Conservation (phyloP, 2,888 invertebrate genomes). For the Drosophila pegasa region DNA sequence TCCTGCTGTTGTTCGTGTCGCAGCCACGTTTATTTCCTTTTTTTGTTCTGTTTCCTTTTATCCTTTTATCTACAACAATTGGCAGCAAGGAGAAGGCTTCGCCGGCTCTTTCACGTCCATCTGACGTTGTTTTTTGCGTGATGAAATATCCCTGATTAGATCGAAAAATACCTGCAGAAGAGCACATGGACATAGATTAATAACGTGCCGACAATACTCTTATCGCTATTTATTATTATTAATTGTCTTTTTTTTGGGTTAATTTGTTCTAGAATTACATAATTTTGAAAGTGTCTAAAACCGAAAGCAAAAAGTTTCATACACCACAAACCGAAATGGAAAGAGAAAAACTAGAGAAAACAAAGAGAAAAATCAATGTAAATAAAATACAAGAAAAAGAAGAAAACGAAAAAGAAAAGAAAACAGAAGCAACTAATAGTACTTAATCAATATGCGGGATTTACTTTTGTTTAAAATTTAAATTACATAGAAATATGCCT, state of each 20-base stretch:
- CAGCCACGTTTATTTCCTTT: neutral
- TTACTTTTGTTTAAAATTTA: neutral
- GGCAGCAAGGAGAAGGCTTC: conserved; percentile 85
- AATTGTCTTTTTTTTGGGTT: conserved; percentile 15
- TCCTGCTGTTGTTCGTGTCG: neutral
- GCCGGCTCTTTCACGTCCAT: conserved; percentile 84
- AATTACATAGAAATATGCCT: neutral
- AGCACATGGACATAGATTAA: neutral
- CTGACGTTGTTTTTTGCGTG: conserved; percentile 85
- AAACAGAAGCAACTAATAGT: neutral
- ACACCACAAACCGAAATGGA: conserved; percentile 39
- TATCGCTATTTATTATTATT: neutral
- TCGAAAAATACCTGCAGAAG: conserved; percentile 85
- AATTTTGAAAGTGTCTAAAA: conserved; percentile 54
- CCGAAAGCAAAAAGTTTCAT: conserved; percentile 50
- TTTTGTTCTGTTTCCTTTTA: neutral
- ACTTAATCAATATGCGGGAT: neutral
- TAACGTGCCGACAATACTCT: neutral
- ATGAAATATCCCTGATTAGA: conserved; percentile 85
- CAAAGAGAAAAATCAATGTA: neutral
- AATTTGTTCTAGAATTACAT: conserved; percentile 43
- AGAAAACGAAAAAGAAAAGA: conserved; percentile 5
- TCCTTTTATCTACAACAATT: conserved; percentile 84
- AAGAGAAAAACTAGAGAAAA: neutral
- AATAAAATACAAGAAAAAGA: conserved; percentile 7